Percentiles rank a stretch among this genome's conserved stretches.
phyloP scores from a whole-genome alignment of 1,140 invertebrate genomes.

The Saxidomus purpurata region DNA sequence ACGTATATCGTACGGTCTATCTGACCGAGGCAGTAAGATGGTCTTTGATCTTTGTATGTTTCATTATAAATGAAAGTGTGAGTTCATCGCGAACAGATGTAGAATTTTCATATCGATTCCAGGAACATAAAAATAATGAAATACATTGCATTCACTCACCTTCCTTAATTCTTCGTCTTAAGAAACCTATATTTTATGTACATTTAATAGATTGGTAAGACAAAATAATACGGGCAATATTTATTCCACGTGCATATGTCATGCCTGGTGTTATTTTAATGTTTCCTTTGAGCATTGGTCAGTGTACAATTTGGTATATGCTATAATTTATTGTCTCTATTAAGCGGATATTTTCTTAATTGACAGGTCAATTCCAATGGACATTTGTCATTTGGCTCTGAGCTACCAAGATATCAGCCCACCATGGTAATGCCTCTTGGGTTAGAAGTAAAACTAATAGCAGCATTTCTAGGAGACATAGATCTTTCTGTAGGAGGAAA shows the following conservation, averaged over 20 bases:
- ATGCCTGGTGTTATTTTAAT: too few species aligned
- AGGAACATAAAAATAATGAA: neutral
- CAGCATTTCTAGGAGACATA: conserved; percentile 96
- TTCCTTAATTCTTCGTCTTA: neutral
- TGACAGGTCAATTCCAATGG: conserved; percentile 96
- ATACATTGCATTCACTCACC: neutral
- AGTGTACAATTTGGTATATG: too few species aligned
- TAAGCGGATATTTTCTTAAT: too few species aligned
- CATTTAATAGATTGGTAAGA: too few species aligned
- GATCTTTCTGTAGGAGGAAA: conserved; percentile 92
- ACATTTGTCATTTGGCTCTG: conserved; percentile 94
- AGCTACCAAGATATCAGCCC: conserved; percentile 89
- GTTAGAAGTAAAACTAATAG: conserved; percentile 94
- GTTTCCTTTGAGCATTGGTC: too few species aligned
- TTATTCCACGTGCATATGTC: too few species aligned
- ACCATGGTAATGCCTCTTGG: conserved; percentile 92
- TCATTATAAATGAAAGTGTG: conserved; percentile 24
- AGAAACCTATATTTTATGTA: too few species aligned
- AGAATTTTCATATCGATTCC: neutral
- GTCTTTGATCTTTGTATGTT: neutral
- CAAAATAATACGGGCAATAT: too few species aligned
- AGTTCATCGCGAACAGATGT: conserved; percentile 13
- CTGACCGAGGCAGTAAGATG: neutral
- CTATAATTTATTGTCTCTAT: too few species aligned
- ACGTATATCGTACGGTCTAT: neutral